These are phyloP conservation scores for Pollenia amentaria DNA, from an alignment of 2,888 invertebrate species.

Conservation along the genomic window DNA sequence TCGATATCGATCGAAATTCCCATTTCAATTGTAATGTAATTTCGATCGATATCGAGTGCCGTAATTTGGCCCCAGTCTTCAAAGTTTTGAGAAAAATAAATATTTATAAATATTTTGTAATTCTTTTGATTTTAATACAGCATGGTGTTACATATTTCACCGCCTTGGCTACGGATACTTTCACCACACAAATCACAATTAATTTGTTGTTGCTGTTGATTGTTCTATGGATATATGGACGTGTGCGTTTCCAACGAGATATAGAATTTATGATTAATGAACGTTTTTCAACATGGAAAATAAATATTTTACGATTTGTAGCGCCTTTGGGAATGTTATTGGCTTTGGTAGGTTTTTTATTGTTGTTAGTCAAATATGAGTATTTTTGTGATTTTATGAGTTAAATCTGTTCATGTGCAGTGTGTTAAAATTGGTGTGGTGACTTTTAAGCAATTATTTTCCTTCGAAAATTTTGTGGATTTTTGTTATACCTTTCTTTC, in stretches of 20 bases:
- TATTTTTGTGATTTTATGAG: not conserved
- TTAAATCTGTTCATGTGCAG: not conserved
- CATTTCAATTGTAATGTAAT: no score
- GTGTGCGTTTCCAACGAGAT: slow-evolving; percentile 87
- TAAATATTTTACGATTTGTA: slow-evolving; percentile 81
- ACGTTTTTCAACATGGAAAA: slow-evolving; percentile 85
- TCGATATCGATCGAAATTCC: no score
- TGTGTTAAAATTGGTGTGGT: no score
- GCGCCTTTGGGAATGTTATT: slow-evolving; percentile 79
- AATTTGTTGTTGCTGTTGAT: slow-evolving; percentile 90
- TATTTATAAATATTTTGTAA: not conserved
- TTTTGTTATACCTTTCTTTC: not conserved
- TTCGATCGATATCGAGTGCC: no score
- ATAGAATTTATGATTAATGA: slow-evolving; percentile 91
- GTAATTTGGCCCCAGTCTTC: no score
- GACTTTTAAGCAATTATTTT: no score
- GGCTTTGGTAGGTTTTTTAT: slow-evolving; percentile 76
- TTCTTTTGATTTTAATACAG: slow-evolving; percentile 70
- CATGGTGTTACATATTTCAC: slow-evolving; percentile 77
- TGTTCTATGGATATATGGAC: slow-evolving; percentile 93
- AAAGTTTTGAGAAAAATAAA: not conserved
- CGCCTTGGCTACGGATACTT: slow-evolving; percentile 75
- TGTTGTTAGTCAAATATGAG: not conserved
- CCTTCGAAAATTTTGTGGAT: not conserved
- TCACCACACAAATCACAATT: slow-evolving; percentile 77